Evolutionary conservation across 2,888 invertebrate species (phyloP), one percentile per base, ranked within the genome.

Genomic region (Nomada fabriciana): DNA sequence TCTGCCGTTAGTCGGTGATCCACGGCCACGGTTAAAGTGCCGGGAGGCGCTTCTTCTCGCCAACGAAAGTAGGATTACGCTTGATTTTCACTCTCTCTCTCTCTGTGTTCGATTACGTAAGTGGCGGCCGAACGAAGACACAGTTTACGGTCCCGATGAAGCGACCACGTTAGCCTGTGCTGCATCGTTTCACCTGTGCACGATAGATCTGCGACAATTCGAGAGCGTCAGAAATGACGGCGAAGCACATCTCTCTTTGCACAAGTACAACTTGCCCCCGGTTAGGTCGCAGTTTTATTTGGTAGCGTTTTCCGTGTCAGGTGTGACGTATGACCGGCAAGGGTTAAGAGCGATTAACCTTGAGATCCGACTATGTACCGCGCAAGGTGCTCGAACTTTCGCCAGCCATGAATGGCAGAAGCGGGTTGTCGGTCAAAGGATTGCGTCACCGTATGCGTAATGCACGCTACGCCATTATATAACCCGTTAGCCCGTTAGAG

Each of bases 41-140:
- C 87, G 88, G 80, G 83, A 86, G 88, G 83, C 84, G 85, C 83
- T 83, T 89, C 89, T 90, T 89, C 89, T 90, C 88, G 85, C 86
- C 87, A 89, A 92, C 91, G 92, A 93, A 93, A 93, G 93, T 93
- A 91, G 91, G 87, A 92, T 91, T 91, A 85, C 89, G 87, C 88
- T 88, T 90, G 91, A 93, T 93, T 93, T 93, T 93, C 93, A 93
- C 93, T 93, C 93, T 93, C 93, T 47, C 47, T 47, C 47, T 47
- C 47, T 86, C 91, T 91, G 92, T 92, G 93, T 93, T 93, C 92
- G 92, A 92, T 93, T 93, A 92, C 91, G 89, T 91, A 93, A 93
- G 82, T 80, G 86, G 84, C 83, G 83, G 70, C 73, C 86, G 88
- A 86, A 86, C 85, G 87, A 89, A 87, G 86, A 84, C 89, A 85